Evolutionary conservation across 2,113 vertebrate species (phyloP).

Genomic region (Neogobius melanostomus): DNA sequence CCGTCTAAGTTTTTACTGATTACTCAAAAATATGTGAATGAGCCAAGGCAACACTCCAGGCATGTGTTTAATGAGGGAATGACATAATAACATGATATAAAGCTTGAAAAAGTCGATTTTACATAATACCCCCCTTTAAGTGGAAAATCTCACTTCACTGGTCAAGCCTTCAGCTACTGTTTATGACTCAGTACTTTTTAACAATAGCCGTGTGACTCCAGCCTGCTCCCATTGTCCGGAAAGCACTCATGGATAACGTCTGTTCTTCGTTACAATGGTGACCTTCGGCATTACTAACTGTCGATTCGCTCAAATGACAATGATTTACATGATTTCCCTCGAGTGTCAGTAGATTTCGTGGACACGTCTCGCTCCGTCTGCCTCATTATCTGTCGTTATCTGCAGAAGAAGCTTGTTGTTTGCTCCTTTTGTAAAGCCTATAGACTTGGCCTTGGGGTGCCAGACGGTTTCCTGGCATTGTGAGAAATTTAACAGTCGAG

Average conservation of each 20-base stretch:
- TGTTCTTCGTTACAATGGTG: not conserved
- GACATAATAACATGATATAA: no score
- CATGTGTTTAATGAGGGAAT: no score
- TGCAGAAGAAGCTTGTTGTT: constrained; percentile 6
- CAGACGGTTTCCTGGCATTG: constrained; percentile 72
- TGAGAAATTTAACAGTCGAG: constrained; percentile 62
- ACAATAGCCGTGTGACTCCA: not conserved
- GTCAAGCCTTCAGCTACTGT: not conserved
- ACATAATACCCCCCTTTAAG: no score
- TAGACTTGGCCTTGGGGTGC: constrained; percentile 54
- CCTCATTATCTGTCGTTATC: constrained; percentile 1
- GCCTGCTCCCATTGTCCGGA: not conserved
- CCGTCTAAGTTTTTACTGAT: no score
- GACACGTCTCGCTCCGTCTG: not conserved
- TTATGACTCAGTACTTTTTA: not conserved
- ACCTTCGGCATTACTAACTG: not conserved
- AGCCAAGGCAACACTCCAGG: no score
- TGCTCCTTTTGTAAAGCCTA: constrained; percentile 25
- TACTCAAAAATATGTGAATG: no score
- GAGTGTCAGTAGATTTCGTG: no score
- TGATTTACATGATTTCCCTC: no score
- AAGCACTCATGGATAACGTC: not conserved
- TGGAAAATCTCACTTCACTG: not conserved
- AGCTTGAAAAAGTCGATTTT: no score
- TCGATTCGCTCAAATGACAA: not conserved